Conservation (phyloP, 2,113 vertebrate genomes). For the Phalacrocorax aristotelis region DNA sequence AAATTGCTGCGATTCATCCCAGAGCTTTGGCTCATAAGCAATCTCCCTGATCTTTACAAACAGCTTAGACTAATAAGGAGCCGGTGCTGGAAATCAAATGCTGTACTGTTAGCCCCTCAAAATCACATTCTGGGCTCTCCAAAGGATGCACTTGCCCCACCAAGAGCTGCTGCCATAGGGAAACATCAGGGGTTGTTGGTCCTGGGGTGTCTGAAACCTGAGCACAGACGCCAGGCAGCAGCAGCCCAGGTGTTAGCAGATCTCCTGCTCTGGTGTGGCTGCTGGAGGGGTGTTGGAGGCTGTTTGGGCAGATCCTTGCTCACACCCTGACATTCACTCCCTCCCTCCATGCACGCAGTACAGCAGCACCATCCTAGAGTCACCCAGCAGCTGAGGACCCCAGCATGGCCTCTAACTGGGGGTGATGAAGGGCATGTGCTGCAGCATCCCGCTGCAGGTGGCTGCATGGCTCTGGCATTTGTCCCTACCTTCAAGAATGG, state of each 20-base stretch:
- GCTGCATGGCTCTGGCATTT: fast-evolving
- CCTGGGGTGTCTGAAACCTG: fast-evolving
- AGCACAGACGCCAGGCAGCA: neutral
- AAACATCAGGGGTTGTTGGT: neutral
- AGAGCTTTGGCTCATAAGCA: fast-evolving
- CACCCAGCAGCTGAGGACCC: neutral
- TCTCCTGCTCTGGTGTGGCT: neutral
- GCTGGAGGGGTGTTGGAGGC: neutral
- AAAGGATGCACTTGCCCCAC: neutral
- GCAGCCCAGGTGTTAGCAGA: neutral
- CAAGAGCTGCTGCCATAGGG: neutral
- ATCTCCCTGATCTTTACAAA: neutral
- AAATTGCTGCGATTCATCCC: neutral
- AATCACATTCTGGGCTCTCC: neutral
- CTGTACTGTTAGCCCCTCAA: neutral
- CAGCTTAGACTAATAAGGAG: neutral
- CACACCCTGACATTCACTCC: neutral
- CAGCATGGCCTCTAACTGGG: neutral
- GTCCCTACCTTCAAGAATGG: conserved; percentile 80
- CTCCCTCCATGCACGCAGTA: neutral
- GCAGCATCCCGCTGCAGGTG: neutral
- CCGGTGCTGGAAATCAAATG: neutral
- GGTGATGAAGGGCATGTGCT: fast-evolving
- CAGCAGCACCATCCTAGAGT: fast-evolving
- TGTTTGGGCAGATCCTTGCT: neutral